Evolutionary conservation across 2,797 vertebrate species (phyloP).

Genomic region (Steatocranus sp.): DNA sequence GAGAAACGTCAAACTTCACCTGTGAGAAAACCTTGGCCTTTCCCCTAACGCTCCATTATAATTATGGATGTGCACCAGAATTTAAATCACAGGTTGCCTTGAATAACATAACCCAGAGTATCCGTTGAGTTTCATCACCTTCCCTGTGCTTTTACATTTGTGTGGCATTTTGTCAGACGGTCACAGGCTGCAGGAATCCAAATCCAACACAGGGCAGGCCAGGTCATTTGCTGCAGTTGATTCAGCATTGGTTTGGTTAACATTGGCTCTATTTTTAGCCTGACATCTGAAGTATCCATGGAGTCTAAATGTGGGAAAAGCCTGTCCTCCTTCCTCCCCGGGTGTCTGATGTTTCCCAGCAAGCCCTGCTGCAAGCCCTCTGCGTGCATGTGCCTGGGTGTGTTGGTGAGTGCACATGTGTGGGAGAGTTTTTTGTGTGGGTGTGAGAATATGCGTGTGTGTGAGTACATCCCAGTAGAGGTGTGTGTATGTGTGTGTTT

Average conservation of each 20-base stretch:
- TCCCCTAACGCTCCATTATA: neutral
- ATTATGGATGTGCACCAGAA: neutral
- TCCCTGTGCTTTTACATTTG: neutral
- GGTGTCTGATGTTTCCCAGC: constrained; percentile 75
- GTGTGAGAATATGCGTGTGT: constrained; percentile 79
- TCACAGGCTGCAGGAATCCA: neutral
- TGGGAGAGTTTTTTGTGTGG: constrained; percentile 55
- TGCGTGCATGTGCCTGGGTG: constrained; percentile 2
- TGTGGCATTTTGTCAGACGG: neutral
- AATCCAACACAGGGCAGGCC: neutral
- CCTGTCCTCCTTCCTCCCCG: constrained; percentile 75
- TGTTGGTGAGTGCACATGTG: constrained; percentile 2
- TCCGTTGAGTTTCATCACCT: neutral
- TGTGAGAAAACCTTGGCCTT: neutral
- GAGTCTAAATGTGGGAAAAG: constrained; percentile 99
- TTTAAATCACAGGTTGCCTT: neutral
- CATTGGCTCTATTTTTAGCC: constrained; percentile 90
- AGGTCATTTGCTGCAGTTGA: constrained; percentile 27
- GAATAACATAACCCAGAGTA: neutral
- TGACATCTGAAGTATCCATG: constrained; percentile 94
- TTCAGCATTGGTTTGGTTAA: constrained; percentile 79
- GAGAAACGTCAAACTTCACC: neutral
- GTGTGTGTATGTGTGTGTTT: constrained; percentile 58
- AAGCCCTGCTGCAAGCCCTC: constrained; percentile 49
- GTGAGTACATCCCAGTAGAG: neutral